Evolutionary conservation across 2,113 vertebrate genomes (phyloP), one percentile per base, ranked within the genome.

Genomic region (Syrmaticus mikado): DNA sequence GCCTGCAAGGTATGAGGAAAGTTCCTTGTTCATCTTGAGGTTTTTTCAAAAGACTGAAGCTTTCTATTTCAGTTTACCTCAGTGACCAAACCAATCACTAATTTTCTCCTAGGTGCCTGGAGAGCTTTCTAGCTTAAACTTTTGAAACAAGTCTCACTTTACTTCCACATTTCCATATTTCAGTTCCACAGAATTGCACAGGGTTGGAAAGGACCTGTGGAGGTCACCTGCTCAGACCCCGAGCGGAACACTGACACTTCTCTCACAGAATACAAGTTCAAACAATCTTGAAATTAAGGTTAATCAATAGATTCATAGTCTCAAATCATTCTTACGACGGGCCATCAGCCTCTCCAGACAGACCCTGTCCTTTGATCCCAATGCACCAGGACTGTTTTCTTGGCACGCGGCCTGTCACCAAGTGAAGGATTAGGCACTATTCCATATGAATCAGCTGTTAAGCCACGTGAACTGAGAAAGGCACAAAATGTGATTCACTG

Each of bases 381-480:
- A 61, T 22, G 62, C 12, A 80, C 10, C 48, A 75, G 74, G 64
- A 30, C 34, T 43, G n/a, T 91, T 94, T 94, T 87, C 88, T 83
- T 89, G 90, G 93, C 92, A 32, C 10, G 13, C 19, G 48, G 85
- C 90, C 94, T 76, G 91, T 92, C 94, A 89, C 89, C 89, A 73
- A 86, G 92, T 66, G 66, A 41, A 90, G 79, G 92, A 94, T 95
- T 94, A 97, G 50, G 77, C 30, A 88, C 81, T 95, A 64, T 81
- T 88, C 87, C 86, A 6, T 52, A 68, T 45, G 53, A 90, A 95
- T 95, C 96, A 96, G 93, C 91, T 92, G 95, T 83, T 90, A 88
- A 48, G 60, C 92, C 96, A 97, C 3, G 19, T 96, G 93, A 94
- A 95, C 78, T 41, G 70, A 90, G 21, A 45, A 75, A 90, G 65